Evolutionary conservation across 2,797 vertebrate genomes (phyloP).

Genomic region (Siniperca undulata): DNA sequence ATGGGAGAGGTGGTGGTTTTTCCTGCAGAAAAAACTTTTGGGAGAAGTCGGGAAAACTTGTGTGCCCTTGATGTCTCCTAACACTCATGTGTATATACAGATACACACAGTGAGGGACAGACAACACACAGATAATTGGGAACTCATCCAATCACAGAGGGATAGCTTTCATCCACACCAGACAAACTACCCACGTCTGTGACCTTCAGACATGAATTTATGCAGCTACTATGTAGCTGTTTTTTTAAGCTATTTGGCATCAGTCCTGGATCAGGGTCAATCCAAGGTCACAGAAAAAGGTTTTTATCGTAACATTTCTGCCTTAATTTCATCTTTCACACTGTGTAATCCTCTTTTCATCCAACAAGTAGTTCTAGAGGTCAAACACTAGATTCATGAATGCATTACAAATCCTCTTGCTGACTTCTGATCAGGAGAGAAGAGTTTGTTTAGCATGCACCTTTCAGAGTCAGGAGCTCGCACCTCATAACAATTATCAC

Average conservation of each 20-base stretch:
- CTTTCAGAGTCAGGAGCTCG: conserved; percentile 22
- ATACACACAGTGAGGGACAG: conserved; percentile 12
- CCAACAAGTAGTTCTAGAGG: not conserved
- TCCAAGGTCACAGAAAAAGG: conserved; percentile 27
- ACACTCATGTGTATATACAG: not conserved
- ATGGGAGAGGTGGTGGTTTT: conserved; percentile 1
- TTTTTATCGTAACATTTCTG: not conserved
- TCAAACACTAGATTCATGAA: conserved; percentile 17
- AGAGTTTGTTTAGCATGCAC: conserved; percentile 22
- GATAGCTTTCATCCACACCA: conserved; percentile 41
- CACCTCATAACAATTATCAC: conserved; percentile 60
- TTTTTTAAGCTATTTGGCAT: conserved; percentile 33
- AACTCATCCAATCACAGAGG: conserved; percentile 51
- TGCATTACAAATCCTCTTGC: not conserved
- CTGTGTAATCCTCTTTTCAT: conserved; percentile 1
- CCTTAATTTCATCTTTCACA: conserved; percentile 8
- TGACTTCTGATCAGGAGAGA: conserved; percentile 16
- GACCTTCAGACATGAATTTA: conserved; percentile 57
- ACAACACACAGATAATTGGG: conserved; percentile 34
- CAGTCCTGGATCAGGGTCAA: conserved; percentile 18
- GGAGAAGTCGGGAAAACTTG: conserved; percentile 14
- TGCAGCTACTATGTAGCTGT: not conserved
- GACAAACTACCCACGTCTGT: conserved; percentile 33
- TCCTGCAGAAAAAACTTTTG: conserved; percentile 1
- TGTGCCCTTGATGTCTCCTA: conserved; percentile 31